Conservation (phyloP, 2,888 invertebrate species). For the Rhingia rostrata region DNA sequence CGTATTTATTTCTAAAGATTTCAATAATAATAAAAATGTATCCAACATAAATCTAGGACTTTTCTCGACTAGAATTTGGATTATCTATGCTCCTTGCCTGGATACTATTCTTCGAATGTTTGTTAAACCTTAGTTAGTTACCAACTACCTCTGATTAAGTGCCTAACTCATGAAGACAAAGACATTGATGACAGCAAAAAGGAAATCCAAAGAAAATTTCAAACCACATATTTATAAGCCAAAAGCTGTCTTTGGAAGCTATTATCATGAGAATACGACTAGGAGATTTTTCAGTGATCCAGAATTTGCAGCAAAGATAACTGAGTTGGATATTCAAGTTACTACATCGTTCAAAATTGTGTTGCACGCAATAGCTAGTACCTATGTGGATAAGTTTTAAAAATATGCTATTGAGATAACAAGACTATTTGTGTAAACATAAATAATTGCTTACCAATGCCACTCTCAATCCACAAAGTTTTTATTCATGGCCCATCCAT, state of each 20-base stretch:
- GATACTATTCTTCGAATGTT: slow-evolving; percentile 18
- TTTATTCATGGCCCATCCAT: not conserved
- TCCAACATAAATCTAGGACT: not conserved
- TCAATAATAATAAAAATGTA: not conserved
- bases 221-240: not conserved
- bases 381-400: not conserved
- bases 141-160: slow-evolving; percentile 15
- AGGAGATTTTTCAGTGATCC: not conserved
- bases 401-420: not conserved
- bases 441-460: slow-evolving; percentile 4
- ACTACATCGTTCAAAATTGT: not conserved
- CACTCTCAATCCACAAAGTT: not conserved
- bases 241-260: not conserved
- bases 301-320: not conserved
- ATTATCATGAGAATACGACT: not conserved
- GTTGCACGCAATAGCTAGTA: not conserved
- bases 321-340: too few relatives aligned
- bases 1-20: not conserved
- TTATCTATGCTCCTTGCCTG: slow-evolving; percentile 6
- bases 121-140: slow-evolving; percentile 2
- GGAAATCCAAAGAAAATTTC: slow-evolving; percentile 15
- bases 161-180: slow-evolving; percentile 7
- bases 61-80: slow-evolving; percentile 1
- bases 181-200: slow-evolving; percentile 7
- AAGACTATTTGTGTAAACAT: not conserved